Evolutionary conservation across 2,113 vertebrate genomes (phyloP).

Genomic region (Myrmophylax atrothorax): DNA sequence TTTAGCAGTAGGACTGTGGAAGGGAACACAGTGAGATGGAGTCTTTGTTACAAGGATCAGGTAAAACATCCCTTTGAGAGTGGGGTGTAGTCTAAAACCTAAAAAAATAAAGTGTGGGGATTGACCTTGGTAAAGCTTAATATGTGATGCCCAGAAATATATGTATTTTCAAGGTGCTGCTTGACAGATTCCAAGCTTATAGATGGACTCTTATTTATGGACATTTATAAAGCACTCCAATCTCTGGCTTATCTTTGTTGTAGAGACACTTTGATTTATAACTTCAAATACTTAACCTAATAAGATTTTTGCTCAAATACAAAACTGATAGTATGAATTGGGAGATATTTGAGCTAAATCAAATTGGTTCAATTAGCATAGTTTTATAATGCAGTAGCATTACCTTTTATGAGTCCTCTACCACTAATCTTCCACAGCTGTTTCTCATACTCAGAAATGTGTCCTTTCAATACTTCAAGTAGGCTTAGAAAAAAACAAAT

Average conservation of each 20-base stretch:
- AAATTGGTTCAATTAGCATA: not conserved
- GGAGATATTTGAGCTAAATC: not conserved
- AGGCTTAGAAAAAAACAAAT: not conserved
- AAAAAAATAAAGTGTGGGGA: rapidly evolving
- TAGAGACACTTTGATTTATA: not conserved
- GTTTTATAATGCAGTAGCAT: not conserved
- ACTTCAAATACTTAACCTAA: not conserved
- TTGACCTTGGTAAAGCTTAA: not conserved
- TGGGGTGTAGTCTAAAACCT: not conserved
- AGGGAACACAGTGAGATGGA: not conserved
- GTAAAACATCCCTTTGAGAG: not conserved
- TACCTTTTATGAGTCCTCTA: not conserved
- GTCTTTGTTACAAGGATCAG: not conserved
- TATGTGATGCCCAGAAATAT: not conserved
- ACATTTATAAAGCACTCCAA: not conserved
- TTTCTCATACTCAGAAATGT: not conserved
- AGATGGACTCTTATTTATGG: not conserved
- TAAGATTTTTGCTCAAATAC: not conserved
- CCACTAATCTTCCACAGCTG: not conserved
- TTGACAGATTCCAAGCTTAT: not conserved
- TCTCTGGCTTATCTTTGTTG: not conserved
- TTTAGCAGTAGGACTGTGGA: not conserved
- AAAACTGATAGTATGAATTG: not conserved
- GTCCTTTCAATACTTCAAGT: not conserved
- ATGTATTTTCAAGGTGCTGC: not conserved